Evolutionary conservation across 2,113 vertebrate species (phyloP).

Genomic region (Phylloscopus whistleri): DNA sequence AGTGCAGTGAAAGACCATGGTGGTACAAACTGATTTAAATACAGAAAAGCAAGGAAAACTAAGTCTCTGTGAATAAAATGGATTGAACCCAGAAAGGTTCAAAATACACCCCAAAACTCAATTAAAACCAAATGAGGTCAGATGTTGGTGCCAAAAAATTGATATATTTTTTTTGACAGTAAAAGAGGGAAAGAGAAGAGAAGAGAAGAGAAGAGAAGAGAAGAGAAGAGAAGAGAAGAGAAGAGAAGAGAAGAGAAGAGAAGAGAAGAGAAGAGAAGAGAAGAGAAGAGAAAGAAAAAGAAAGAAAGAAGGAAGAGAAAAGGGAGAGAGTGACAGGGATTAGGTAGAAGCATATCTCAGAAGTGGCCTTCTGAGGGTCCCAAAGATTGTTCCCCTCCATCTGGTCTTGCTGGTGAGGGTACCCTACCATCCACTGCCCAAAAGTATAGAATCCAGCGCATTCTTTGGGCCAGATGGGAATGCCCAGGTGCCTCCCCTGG

Average conservation of each 20-base stretch:
- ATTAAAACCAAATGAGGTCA: not conserved
- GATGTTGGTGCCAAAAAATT: not conserved
- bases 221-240: not conserved
- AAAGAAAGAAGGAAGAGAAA: too few species aligned
- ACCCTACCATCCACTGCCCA: accelerated
- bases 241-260: not conserved
- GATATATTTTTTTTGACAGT: not conserved
- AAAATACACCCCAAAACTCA: not conserved
- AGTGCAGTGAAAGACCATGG: not conserved
- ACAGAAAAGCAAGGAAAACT: not conserved
- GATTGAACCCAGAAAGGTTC: not conserved
- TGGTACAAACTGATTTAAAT: accelerated
- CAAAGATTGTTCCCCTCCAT: accelerated
- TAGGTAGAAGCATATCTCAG: not conserved
- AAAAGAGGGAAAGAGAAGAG: not conserved
- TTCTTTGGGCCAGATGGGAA: not conserved
- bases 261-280: not conserved
- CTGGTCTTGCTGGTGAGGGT: not conserved
- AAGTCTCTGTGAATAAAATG: not conserved
- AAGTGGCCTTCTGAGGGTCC: too few species aligned
- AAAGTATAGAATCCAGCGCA: not conserved
- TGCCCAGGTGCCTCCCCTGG: too few species aligned
- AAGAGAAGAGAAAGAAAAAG: too few species aligned
- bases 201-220: not conserved
- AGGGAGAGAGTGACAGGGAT: not conserved